Evolutionary conservation across 2,888 invertebrate species (phyloP).

Genomic region (Metallyticus violacea): DNA sequence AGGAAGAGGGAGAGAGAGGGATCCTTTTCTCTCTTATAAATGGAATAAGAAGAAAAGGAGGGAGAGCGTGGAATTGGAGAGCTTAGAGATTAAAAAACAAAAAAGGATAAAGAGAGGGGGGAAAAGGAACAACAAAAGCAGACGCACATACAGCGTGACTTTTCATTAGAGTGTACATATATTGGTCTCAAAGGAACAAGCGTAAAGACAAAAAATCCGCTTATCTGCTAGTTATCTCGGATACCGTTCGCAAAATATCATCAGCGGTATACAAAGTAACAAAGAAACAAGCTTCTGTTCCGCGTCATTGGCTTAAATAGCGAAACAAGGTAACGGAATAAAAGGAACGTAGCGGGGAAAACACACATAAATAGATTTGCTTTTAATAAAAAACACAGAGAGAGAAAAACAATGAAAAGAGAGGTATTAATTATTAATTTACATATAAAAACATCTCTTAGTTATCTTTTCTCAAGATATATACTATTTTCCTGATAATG

Average conservation of each 20-base stretch:
- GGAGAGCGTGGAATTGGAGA: not conserved
- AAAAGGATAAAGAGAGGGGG: too few species aligned
- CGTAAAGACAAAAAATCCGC: not conserved
- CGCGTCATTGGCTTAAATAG: not conserved
- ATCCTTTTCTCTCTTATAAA: not conserved
- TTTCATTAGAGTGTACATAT: not conserved
- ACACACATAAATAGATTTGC: not conserved
- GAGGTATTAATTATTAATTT: not conserved
- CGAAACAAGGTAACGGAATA: too few species aligned
- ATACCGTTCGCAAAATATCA: not conserved
- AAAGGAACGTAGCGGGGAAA: too few species aligned
- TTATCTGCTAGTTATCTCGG: not conserved
- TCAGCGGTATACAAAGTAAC: too few species aligned
- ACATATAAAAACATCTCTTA: not conserved
- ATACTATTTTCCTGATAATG: accelerated
- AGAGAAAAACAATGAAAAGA: not conserved
- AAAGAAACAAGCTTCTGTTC: too few species aligned
- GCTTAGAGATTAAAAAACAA: not conserved
- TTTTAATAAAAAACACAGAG: not conserved
- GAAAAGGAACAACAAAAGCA: not conserved
- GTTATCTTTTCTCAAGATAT: too few species aligned
- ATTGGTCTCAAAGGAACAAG: not conserved
- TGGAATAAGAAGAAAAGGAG: not conserved
- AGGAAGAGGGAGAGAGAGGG: too few species aligned
- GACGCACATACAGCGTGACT: not conserved